Evolutionary conservation across 2,888 invertebrate genomes (phyloP).

Genomic region (Nineta flava): DNA sequence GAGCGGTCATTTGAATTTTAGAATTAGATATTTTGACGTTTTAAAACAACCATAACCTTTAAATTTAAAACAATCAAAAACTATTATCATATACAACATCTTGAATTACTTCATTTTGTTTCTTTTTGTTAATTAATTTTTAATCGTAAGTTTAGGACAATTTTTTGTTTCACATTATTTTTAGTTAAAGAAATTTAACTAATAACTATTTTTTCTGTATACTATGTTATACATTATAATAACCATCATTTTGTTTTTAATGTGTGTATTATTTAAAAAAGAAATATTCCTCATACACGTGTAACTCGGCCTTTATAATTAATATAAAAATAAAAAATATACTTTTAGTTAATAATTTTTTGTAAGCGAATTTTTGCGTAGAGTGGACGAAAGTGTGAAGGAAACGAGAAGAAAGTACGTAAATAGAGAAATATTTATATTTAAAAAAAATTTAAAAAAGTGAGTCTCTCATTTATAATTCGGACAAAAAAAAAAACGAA

Average conservation of each 20-base stretch:
- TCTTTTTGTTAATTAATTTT: background rate
- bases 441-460: too few species aligned
- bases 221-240: background rate
- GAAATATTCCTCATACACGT: background rate
- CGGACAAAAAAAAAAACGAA: background rate
- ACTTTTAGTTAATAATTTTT: background rate
- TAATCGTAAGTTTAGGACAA: background rate
- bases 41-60: too few species aligned
- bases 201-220: background rate
- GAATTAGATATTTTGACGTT: too few species aligned
- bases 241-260: background rate
- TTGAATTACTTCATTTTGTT: background rate
- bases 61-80: too few species aligned
- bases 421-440: too few species aligned
- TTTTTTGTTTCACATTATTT: background rate
- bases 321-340: background rate
- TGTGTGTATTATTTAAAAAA: background rate
- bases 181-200: background rate
- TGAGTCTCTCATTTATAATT: too few species aligned
- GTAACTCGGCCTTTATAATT: background rate
- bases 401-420: too few species aligned
- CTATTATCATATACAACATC: background rate
- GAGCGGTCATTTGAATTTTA: too few species aligned
- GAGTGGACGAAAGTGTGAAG: background rate
- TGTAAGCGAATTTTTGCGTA: background rate